Conservation (phyloP, 2,797 vertebrate genomes). For the Yasuhikotakia modesta region DNA sequence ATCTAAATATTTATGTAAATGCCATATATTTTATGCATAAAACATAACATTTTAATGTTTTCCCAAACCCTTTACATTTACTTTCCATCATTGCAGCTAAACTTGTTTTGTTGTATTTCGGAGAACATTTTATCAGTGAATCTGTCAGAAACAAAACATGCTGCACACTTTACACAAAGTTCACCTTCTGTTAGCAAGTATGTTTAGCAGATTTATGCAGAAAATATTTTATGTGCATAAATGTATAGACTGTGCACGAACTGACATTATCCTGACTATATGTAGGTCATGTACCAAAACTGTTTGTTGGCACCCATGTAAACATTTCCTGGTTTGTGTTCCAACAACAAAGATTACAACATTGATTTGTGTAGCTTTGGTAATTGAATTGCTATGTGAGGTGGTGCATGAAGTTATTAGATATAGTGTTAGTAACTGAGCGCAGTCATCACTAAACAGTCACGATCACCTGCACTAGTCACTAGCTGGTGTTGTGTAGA, state of each 20-base stretch:
- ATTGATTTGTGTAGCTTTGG: neutral
- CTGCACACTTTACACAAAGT: neutral
- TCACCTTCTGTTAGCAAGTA: no score
- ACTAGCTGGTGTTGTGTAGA: neutral
- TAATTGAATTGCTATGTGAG: neutral
- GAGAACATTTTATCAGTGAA: neutral
- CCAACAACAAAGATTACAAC: neutral
- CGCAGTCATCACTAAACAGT: neutral
- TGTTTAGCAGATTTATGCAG: no score
- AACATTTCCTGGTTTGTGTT: neutral
- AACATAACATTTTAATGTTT: no score
- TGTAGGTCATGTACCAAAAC: conserved; percentile 1
- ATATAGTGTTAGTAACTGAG: neutral
- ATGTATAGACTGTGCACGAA: neutral
- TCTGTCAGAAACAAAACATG: neutral
- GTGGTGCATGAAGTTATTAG: neutral
- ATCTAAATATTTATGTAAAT: neutral
- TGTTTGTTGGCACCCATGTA: neutral
- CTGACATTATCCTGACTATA: neutral
- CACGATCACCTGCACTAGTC: neutral
- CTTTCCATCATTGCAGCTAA: neutral
- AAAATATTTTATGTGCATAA: neutral
- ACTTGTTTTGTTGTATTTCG: neutral
- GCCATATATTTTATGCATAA: no score
- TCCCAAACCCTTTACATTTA: neutral